Percentiles rank a stretch among this genome's conserved stretches.
Evolutionary conservation across 2,797 vertebrate genomes (phyloP).

Genomic region (Sylvia borin): DNA sequence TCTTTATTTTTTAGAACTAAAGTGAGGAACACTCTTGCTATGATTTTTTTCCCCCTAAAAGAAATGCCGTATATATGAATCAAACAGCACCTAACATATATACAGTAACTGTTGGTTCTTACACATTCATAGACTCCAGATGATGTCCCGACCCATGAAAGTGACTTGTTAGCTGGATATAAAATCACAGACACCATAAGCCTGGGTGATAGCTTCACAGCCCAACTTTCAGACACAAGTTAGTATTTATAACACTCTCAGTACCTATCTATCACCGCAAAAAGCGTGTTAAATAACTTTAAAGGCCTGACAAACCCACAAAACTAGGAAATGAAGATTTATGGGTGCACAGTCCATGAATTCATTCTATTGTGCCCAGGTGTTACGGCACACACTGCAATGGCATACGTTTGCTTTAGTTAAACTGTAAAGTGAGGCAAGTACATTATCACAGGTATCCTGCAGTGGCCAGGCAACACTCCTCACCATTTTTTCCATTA

Average conservation of each 20-base stretch:
- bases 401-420: conserved; percentile 3
- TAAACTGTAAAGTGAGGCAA: conserved; percentile 27
- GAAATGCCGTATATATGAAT: conserved; percentile 27
- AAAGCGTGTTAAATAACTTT: conserved; percentile 62
- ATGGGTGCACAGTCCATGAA: conserved; percentile 30
- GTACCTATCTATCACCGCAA: conserved; percentile 54
- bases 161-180: conserved; percentile 55
- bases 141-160: conserved; percentile 52
- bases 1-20: conserved; percentile 67
- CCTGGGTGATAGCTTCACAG: conserved; percentile 68
- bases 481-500: not conserved
- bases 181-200: conserved; percentile 68
- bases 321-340: conserved; percentile 50
- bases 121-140: conserved; percentile 59
- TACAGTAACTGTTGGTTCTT: conserved; percentile 42
- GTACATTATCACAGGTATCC: not conserved
- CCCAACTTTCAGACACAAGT: conserved; percentile 71
- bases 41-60: not conserved
- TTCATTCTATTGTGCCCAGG: conserved; percentile 20
- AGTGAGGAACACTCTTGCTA: not conserved
- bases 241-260: conserved; percentile 51
- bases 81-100: not conserved
- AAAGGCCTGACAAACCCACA: conserved; percentile 48
- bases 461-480: not conserved
- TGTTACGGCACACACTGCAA: not conserved